Conservation (phyloP, 2,888 invertebrate genomes). For the Pachycephus smyrnensis region DNA sequence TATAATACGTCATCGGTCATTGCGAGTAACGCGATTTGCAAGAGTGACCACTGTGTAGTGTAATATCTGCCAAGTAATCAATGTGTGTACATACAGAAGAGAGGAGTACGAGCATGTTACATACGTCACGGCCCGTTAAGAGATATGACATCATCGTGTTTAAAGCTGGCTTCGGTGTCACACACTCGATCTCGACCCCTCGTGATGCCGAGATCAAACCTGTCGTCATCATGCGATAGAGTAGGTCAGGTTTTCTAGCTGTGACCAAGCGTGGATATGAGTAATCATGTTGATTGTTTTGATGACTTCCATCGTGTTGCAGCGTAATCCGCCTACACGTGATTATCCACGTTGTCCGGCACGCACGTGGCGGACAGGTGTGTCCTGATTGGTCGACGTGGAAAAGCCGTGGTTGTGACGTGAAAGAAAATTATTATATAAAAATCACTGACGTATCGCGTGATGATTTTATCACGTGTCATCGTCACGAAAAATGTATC, state of each 20-base stretch:
- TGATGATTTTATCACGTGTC: background rate
- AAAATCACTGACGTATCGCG: background rate
- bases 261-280: slow-evolving; percentile 27
- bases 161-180: slow-evolving; percentile 23
- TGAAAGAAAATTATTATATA: background rate
- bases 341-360: background rate
- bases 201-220: slow-evolving; percentile 16
- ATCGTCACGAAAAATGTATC: too few relatives aligned
- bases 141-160: slow-evolving; percentile 44
- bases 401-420: background rate
- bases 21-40: slow-evolving; percentile 27
- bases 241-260: slow-evolving; percentile 38
- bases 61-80: slow-evolving; percentile 6
- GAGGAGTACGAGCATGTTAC: background rate
- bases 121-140: slow-evolving; percentile 43
- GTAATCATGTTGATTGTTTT: slow-evolving; percentile 44
- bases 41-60: background rate
- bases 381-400: background rate
- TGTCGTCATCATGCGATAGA: slow-evolving; percentile 14
- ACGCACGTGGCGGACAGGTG: background rate
- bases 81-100: background rate
- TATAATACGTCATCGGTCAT: slow-evolving; percentile 34
- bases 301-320: slow-evolving; percentile 28
- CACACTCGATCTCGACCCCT: slow-evolving; percentile 2
- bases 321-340: background rate